Evolutionary conservation across 2,113 vertebrate genomes (phyloP).

Genomic region (Puffinus mauretanicus): DNA sequence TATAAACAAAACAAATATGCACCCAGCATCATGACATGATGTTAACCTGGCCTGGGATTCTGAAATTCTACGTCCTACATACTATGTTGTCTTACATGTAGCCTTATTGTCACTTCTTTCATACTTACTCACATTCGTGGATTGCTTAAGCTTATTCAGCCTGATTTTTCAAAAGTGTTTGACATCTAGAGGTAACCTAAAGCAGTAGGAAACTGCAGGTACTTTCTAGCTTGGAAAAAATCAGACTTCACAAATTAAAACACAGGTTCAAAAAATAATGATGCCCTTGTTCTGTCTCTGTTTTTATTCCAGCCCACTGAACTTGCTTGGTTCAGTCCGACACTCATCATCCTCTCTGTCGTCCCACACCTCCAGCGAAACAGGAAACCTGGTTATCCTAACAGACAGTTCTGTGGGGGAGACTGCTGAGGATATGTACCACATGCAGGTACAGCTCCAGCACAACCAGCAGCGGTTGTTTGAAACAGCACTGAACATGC

Average conservation of each 20-base stretch:
- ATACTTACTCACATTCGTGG: neutral
- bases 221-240: neutral
- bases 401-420: conserved; percentile 88
- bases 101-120: neutral
- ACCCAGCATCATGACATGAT: neutral
- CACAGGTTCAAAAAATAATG: neutral
- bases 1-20: neutral
- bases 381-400: conserved; percentile 87
- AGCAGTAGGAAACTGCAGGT: neutral
- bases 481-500: neutral
- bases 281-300: conserved; percentile 18
- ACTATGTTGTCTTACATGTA: neutral
- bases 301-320: conserved; percentile 84
- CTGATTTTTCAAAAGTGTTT: neutral
- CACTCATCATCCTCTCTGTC: conserved; percentile 95
- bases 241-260: neutral
- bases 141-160: neutral
- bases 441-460: conserved; percentile 85
- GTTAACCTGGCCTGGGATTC: neutral
- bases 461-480: neutral
- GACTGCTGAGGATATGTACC: conserved; percentile 85
- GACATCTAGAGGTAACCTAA: neutral
- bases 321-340: conserved; percentile 87
- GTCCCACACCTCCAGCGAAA: conserved; percentile 92
- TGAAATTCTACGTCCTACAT: neutral